Percentiles rank a stretch among this genome's conserved stretches.
phyloP scores from a whole-genome alignment of 2,888 invertebrate genomes.

The Tetranychus truncatus region DNA sequence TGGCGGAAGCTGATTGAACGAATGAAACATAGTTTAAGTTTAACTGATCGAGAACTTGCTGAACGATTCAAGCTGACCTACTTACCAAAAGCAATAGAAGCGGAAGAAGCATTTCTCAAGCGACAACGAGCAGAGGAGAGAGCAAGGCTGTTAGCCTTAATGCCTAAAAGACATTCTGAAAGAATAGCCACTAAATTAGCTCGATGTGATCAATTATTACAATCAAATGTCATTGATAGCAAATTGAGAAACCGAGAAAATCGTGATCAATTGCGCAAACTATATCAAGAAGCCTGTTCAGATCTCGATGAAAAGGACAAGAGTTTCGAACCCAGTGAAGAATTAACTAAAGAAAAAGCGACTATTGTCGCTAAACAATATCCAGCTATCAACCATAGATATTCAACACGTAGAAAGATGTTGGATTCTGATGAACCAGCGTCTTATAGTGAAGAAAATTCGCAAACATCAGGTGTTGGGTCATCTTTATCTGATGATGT shows the following conservation, averaged over 20 bases:
- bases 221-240: too few species aligned
- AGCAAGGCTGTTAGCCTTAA: background rate
- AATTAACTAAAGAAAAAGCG: background rate
- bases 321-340: background rate
- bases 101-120: background rate
- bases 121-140: background rate
- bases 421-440: too few species aligned
- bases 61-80: background rate
- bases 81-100: background rate
- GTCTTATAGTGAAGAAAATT: too few species aligned
- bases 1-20: background rate
- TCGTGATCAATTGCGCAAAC: background rate
- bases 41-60: background rate
- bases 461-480: too few species aligned
- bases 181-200: background rate
- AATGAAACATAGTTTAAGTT: background rate
- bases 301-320: background rate
- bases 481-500: too few species aligned
- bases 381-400: too few species aligned
- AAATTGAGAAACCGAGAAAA: background rate
- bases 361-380: too few species aligned
- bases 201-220: background rate
- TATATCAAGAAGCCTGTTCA: background rate
- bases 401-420: too few species aligned
- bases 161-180: background rate